Base-by-base conservation (phyloP, 1,140 invertebrate species). In the Drosophila ambigua region DNA sequence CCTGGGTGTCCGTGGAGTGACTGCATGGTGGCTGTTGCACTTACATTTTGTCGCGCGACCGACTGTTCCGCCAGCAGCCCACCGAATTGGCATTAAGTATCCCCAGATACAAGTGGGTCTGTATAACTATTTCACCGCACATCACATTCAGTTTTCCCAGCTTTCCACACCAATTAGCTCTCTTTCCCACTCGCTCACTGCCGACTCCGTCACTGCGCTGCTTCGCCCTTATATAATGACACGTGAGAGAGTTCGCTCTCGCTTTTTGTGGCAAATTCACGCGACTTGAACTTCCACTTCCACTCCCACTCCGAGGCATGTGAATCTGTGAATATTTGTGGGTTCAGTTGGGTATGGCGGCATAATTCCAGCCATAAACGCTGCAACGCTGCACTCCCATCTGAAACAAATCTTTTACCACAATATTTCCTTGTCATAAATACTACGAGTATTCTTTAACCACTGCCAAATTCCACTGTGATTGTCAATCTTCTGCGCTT, bases 111-210 rank as follows among this genome's bases (percentile, higher is more conserved):
- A 11, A 83, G 52, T 82, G 81, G 78, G 65, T 66, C 68, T 59
- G 41, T 73, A 65, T 68, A 71, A 53, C 54, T 65, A 41, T 72
- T 62, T 46, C 52, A 16, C 54, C 71, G 39, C 20, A 20, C 20
- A 20, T 20, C 65, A 53, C 64, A 59, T 50, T 69, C 53, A 46
- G 1, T 75, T 79, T 52, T 45, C 58, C 24, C 31, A 55, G 41
- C 80, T 79, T 84, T 81, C 82, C 81, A 84, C 77, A 75, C 78
- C 78, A 85, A 85, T 85, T 85, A 85, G 75, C 82, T 77, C 39
- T 69, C 52, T 63, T 77, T 77, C 72, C 63, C 81, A 85, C 75
- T 54, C 43, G 59, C 49, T 53, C 20, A 20, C 20, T 20, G 1
- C 39, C 39, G 28, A 31, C 28, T 31, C 28, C 28, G 28, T 7